Evolutionary conservation across 2,113 vertebrate species (phyloP).

Genomic region (Cyanoramphus novaezelandiae): DNA sequence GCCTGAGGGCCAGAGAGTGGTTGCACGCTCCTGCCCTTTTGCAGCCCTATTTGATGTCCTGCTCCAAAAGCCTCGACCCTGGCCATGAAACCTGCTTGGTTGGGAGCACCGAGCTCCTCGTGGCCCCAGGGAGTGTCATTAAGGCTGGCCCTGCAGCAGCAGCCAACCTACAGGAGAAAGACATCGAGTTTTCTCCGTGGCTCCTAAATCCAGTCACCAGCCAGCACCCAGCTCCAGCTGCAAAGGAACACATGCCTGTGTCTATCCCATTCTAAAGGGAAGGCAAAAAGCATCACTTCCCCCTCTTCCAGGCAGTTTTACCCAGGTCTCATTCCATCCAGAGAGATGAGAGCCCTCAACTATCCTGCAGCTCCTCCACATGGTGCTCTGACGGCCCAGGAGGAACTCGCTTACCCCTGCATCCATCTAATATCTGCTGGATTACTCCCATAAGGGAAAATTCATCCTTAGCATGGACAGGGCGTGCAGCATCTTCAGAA

Average conservation of each 20-base stretch:
- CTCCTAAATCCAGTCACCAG: accelerated
- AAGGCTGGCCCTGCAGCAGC: neutral
- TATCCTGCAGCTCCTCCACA: neutral
- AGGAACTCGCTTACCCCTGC: neutral
- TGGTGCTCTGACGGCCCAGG: neutral
- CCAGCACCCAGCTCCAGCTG: neutral
- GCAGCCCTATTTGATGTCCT: neutral
- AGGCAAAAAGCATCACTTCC: neutral
- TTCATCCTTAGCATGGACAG: neutral
- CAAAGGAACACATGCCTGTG: neutral
- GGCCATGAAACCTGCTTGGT: accelerated
- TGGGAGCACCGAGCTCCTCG: accelerated
- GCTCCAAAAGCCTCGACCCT: neutral
- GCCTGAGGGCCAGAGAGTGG: accelerated
- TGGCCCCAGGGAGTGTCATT: neutral
- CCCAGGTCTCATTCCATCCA: neutral
- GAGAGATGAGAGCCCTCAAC: neutral
- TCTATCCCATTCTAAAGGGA: accelerated
- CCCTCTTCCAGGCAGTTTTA: neutral
- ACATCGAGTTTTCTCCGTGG: neutral
- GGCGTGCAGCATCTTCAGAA: neutral
- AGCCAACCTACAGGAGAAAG: neutral
- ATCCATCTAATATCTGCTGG: neutral
- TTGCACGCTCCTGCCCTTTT: accelerated
- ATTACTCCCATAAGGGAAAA: neutral